Evolutionary conservation across 2,113 vertebrate genomes (phyloP).

Genomic region (Loxodonta africana): DNA sequence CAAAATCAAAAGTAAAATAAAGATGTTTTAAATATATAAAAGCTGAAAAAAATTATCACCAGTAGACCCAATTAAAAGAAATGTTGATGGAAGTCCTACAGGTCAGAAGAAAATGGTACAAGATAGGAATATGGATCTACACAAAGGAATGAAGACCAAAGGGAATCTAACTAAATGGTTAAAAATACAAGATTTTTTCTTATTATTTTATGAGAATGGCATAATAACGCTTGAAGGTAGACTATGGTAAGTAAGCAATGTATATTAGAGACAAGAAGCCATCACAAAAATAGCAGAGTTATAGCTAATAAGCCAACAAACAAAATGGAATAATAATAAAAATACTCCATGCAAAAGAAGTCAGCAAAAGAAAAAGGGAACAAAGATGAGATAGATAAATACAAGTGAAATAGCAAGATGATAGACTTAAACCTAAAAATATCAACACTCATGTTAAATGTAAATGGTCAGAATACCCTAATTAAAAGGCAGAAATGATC

Average conservation of each 20-base stretch:
- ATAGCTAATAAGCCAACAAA: not conserved
- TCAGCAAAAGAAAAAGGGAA: not conserved
- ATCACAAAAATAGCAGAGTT: not conserved
- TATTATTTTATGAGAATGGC: not conserved
- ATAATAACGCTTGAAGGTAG: not conserved
- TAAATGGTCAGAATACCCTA: too few relatives aligned
- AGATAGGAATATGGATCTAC: not conserved
- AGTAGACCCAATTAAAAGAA: not conserved
- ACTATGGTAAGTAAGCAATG: not conserved
- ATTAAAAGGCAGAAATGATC: not conserved
- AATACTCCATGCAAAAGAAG: not conserved
- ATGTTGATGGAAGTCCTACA: not conserved
- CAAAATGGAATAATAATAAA: not conserved
- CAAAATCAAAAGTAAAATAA: not conserved
- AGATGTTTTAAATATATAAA: not conserved
- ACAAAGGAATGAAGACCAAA: not conserved
- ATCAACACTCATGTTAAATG: too few relatives aligned
- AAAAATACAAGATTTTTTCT: not conserved
- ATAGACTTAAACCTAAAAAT: not conserved
- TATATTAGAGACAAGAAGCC: not conserved
- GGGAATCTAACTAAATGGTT: not conserved
- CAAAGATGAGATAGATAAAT: not conserved
- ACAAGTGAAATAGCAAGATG: not conserved
- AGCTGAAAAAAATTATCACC: not conserved
- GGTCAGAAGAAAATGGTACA: not conserved